phyloP scores from a whole-genome alignment of 1,140 invertebrate genomes.

The Copidosoma floridanum region DNA sequence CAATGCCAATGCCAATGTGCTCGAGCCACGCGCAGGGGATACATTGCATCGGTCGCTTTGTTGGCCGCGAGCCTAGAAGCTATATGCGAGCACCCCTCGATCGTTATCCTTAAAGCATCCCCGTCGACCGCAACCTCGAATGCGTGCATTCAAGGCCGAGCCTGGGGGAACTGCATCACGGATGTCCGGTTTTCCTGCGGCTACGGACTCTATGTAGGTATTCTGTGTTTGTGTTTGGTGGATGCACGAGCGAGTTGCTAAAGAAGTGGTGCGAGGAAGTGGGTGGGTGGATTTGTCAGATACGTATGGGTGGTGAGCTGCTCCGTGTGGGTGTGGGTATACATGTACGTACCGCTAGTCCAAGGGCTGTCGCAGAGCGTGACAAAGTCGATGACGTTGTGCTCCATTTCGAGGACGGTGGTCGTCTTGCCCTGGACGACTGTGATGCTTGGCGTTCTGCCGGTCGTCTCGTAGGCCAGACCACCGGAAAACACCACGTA shows the following conservation, averaged over 20 bases:
- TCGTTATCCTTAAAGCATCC: constrained; percentile 10
- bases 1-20: too few species aligned
- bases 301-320: constrained; percentile 12
- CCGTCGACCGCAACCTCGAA: too few species aligned
- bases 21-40: too few species aligned
- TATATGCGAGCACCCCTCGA: neutral
- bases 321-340: neutral
- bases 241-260: too few species aligned
- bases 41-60: too few species aligned
- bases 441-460: constrained; percentile 90
- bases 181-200: too few species aligned
- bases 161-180: too few species aligned
- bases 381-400: constrained; percentile 96
- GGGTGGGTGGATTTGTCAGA: constrained; percentile 24
- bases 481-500: constrained; percentile 95
- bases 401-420: constrained; percentile 98
- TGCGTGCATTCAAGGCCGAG: too few species aligned
- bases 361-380: constrained; percentile 92
- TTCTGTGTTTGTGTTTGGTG: too few species aligned
- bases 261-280: too few species aligned
- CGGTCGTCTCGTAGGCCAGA: constrained; percentile 84
- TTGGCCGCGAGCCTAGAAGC: too few species aligned
- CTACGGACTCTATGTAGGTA: too few species aligned
- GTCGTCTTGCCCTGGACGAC: constrained; percentile 93
- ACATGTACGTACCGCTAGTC: constrained; percentile 71